phyloP scores from a whole-genome alignment of 2,888 invertebrate species.

The Sabellastarte sp. region DNA sequence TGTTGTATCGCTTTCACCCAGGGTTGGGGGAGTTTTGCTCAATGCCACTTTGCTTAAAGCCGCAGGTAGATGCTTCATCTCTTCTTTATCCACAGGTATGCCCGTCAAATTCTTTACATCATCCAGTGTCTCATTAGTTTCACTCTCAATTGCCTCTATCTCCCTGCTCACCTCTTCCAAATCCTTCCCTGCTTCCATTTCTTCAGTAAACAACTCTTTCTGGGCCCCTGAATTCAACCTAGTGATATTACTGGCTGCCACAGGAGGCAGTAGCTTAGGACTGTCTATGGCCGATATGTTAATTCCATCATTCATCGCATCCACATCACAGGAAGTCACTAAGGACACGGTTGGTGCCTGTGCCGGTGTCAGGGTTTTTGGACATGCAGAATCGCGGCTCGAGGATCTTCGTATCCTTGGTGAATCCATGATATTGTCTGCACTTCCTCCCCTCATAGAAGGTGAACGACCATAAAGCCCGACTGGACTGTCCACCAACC shows the following conservation, averaged over 20 bases:
- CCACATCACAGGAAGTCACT: constrained; percentile 22
- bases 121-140: background rate
- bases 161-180: background rate
- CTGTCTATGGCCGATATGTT: background rate
- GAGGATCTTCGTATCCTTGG: background rate
- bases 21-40: constrained; percentile 3
- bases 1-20: constrained; percentile 4
- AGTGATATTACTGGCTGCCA: background rate
- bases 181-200: background rate
- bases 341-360: constrained; percentile 42
- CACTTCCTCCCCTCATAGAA: background rate
- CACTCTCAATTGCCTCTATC: no score
- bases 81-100: background rate
- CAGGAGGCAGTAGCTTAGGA: background rate
- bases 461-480: background rate
- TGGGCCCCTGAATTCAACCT: background rate
- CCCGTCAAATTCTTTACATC: background rate
- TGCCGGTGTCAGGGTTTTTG: constrained; percentile 46
- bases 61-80: background rate
- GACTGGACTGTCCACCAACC: constrained; percentile 5
- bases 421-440: background rate
- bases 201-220: background rate
- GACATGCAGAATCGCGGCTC: constrained; percentile 12
- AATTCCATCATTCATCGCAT: background rate
- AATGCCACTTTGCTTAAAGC: constrained; percentile 1